phyloP scores from a whole-genome alignment of 2,888 invertebrate species.

The Xylocampa areola region DNA sequence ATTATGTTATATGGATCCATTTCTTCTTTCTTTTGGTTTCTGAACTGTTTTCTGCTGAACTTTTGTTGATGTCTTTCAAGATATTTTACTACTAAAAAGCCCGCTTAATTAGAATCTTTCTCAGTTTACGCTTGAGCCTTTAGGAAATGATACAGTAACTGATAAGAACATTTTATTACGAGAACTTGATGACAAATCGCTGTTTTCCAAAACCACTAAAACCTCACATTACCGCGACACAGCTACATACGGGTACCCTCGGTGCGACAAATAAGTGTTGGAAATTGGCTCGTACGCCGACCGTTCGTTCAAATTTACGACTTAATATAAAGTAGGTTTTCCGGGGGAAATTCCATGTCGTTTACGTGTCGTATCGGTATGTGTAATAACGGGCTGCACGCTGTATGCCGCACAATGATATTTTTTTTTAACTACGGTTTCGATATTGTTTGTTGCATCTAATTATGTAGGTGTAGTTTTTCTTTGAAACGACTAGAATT shows the following conservation, averaged over 20 bases:
- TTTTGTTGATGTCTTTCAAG: too few relatives aligned
- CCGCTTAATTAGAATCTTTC: too few relatives aligned
- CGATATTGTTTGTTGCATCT: constrained; percentile 39
- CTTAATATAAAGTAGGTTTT: constrained; percentile 80
- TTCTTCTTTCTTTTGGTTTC: too few relatives aligned
- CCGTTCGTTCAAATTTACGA: constrained; percentile 78
- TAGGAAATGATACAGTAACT: too few relatives aligned
- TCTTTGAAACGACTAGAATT: constrained; percentile 4
- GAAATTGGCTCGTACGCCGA: constrained; percentile 75
- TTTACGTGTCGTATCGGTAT: constrained; percentile 64
- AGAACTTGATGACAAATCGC: too few relatives aligned
- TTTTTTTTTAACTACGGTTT: constrained; percentile 42
- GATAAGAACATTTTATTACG: too few relatives aligned
- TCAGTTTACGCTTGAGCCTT: too few relatives aligned
- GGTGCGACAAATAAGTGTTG: constrained; percentile 71
- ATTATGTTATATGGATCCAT: not conserved
- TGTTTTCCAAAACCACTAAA: constrained; percentile 13
- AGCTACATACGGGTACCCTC: constrained; percentile 43
- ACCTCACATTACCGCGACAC: constrained; percentile 28
- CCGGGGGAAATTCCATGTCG: constrained; percentile 67
- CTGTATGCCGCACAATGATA: constrained; percentile 33
- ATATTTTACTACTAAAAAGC: too few relatives aligned
- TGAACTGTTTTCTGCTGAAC: too few relatives aligned
- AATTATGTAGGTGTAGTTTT: constrained; percentile 17
- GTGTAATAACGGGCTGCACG: constrained; percentile 50